phyloP scores from a whole-genome alignment of 2,113 vertebrate genomes.

The Cheilinus undulatus region DNA sequence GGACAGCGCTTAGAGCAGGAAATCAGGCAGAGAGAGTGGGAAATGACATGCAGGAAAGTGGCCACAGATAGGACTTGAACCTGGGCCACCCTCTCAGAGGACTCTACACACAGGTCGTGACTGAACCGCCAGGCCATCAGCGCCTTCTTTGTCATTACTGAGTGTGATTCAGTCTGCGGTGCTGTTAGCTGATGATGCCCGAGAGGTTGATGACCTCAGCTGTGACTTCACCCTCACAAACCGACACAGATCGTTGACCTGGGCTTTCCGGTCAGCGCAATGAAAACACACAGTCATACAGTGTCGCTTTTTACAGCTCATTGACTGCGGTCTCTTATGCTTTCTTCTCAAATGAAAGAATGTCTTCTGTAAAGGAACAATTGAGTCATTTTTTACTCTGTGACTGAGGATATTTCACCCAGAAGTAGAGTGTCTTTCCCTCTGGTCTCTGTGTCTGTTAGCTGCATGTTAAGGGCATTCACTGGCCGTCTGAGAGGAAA shows the following conservation, averaged over 20 bases:
- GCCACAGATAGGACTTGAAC: too few relatives aligned
- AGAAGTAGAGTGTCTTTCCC: constrained; percentile 1
- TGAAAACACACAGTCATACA: constrained; percentile 7
- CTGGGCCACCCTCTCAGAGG: too few relatives aligned
- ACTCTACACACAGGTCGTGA: too few relatives aligned
- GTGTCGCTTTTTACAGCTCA: constrained; percentile 4
- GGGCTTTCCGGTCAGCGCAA: constrained; percentile 27
- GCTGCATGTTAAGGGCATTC: constrained; percentile 53
- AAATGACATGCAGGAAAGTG: too few relatives aligned
- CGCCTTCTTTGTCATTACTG: constrained; percentile 10
- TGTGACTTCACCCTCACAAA: constrained; percentile 53
- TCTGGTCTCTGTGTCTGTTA: constrained; percentile 19
- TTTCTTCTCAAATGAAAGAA: background rate
- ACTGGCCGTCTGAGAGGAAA: constrained; percentile 72
- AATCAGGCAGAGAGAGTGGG: too few relatives aligned
- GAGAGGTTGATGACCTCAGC: constrained; percentile 63
- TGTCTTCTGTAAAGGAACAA: too few relatives aligned
- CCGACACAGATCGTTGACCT: constrained; percentile 54
- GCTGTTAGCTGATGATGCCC: constrained; percentile 22
- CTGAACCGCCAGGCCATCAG: too few relatives aligned
- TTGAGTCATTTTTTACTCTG: background rate
- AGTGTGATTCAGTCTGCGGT: constrained; percentile 5
- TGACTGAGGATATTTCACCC: background rate
- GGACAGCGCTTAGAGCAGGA: too few relatives aligned
- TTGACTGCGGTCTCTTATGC: background rate